Conservation (phyloP, 2,797 vertebrate species). For the Gymnoscopelus microlampas region DNA sequence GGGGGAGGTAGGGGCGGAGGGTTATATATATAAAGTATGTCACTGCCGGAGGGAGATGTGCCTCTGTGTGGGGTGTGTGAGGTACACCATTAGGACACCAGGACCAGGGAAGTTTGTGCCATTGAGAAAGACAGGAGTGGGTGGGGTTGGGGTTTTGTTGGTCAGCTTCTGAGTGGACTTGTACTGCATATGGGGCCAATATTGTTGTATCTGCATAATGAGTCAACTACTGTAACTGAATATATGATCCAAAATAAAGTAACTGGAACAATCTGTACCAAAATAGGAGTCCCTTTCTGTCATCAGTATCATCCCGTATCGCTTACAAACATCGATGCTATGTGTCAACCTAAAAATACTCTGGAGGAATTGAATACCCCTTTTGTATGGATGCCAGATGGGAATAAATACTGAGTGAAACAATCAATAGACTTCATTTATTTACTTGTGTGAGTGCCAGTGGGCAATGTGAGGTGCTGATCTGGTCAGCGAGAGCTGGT, state of each 20-base stretch:
- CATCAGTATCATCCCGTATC: conserved; percentile 6
- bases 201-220: conserved; percentile 80
- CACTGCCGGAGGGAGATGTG: conserved; percentile 40
- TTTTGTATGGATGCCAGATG: conserved; percentile 11
- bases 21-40: conserved; percentile 24
- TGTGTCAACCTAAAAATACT: conserved; percentile 17
- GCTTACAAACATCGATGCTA: conserved; percentile 17
- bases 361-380: conserved; percentile 8
- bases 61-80: conserved; percentile 48
- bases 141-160: neutral
- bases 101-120: conserved; percentile 44
- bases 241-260: conserved; percentile 81
- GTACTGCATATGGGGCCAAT: conserved; percentile 60
- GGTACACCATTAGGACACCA: conserved; percentile 42
- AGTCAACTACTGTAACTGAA: conserved; percentile 81
- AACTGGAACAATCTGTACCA: conserved; percentile 70
- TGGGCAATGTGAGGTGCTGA: neutral
- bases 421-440: conserved; percentile 40
- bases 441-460: conserved; percentile 23
- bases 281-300: conserved; percentile 44
- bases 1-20: conserved; percentile 2
- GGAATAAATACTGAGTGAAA: conserved; percentile 9
- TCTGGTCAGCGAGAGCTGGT: conserved; percentile 75
- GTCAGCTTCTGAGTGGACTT: conserved; percentile 25
- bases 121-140: conserved; percentile 20